phyloP scores from a whole-genome alignment of 2,888 invertebrate species.

The Andrena bucephala region DNA sequence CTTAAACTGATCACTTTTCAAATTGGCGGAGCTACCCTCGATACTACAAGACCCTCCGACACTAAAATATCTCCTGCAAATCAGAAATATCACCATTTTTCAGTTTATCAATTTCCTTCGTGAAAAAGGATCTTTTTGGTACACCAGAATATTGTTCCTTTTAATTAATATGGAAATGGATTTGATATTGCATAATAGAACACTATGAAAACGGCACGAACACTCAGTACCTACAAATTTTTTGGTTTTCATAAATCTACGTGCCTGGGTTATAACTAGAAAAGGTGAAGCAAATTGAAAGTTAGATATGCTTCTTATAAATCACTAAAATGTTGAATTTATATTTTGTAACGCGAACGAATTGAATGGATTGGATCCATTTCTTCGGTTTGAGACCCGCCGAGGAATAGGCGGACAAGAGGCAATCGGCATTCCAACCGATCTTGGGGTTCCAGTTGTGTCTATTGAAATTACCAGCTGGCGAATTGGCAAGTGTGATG shows the following conservation, averaged over 20 bases:
- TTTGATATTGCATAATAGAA: neutral
- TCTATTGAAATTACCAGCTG: constrained; percentile 82
- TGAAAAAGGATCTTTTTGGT: neutral
- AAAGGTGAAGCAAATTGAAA: neutral
- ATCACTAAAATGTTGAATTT: constrained; percentile 39
- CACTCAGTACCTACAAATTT: neutral
- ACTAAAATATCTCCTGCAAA: too few relatives aligned
- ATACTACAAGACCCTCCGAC: too few relatives aligned
- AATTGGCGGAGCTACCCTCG: too few relatives aligned
- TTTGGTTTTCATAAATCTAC: neutral
- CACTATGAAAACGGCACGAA: neutral
- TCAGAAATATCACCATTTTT: too few relatives aligned
- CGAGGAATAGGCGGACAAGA: constrained; percentile 65
- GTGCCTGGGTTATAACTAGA: neutral
- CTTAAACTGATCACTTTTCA: too few relatives aligned
- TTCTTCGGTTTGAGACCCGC: constrained; percentile 46
- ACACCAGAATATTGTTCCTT: too few relatives aligned
- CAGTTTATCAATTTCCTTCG: neutral
- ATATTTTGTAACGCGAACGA: constrained; percentile 59
- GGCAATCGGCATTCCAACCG: constrained; percentile 73
- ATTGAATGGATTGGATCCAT: constrained; percentile 52
- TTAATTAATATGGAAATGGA: too few relatives aligned
- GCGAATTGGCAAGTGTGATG: constrained; percentile 81
- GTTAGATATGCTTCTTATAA: constrained; percentile 9
- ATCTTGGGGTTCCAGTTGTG: constrained; percentile 81